A percentile compares a stretch with the other conserved stretches of the same genome.
These are phyloP conservation scores for Calycopis cecrops DNA, from an alignment of 1,140 invertebrate genomes.

Conservation along the genomic window DNA sequence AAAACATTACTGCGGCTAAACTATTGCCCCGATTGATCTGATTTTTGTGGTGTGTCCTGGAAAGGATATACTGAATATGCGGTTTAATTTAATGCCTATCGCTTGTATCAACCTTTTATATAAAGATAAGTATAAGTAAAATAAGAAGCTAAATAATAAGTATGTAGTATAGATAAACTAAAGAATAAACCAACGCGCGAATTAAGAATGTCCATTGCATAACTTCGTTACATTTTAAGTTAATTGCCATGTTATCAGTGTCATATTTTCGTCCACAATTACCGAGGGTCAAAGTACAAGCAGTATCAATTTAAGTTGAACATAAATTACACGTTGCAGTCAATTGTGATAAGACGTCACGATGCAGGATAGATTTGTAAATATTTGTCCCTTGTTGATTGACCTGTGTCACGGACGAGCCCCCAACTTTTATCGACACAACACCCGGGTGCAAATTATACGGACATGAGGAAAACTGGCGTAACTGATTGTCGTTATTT, in stretches of 20 bases:
- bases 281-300: constrained; percentile 13
- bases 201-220: no score
- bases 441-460: not conserved
- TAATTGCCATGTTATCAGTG: not conserved
- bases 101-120: no score
- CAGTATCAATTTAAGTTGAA: constrained; percentile 16
- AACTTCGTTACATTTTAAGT: not conserved
- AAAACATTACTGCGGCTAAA: no score
- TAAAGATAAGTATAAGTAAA: no score
- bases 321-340: constrained; percentile 34
- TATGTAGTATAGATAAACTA: no score
- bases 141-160: no score
- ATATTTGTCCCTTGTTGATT: constrained; percentile 50
- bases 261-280: not conserved
- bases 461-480: not conserved
- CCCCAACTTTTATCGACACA: constrained; percentile 55
- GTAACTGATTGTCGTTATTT: no score
- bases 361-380: constrained; percentile 49
- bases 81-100: no score
- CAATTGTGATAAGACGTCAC: constrained; percentile 38
- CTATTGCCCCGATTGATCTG: no score
- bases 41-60: no score
- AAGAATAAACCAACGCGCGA: no score
- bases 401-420: constrained; percentile 65
- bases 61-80: no score